Conservation (phyloP, 2,797 vertebrate genomes). For the Lates japonicus region DNA sequence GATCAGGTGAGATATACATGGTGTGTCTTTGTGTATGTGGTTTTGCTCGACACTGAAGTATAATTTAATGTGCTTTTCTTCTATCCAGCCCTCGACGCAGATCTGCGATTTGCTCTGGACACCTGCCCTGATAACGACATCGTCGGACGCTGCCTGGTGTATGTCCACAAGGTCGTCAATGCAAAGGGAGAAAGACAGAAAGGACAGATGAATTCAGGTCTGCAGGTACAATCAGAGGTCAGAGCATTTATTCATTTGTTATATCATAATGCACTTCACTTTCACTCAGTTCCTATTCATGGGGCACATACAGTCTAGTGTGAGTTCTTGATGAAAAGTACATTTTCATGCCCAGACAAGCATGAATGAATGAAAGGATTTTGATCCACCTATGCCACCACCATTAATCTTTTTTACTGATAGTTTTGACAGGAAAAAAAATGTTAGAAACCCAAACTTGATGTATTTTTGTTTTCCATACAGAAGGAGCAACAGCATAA, state of each 20-base stretch:
- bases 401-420: not conserved
- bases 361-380: not conserved
- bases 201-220: slow-evolving; percentile 6
- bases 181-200: slow-evolving; percentile 40
- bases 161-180: slow-evolving; percentile 82
- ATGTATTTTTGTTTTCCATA: not conserved
- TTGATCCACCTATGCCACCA: not conserved
- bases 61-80: not conserved
- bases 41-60: not conserved
- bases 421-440: not conserved
- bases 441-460: not conserved
- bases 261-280: not conserved
- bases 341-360: not conserved
- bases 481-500: not conserved
- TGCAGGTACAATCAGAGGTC: slow-evolving; percentile 43
- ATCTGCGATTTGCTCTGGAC: slow-evolving; percentile 83
- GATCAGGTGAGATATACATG: slow-evolving; percentile 79
- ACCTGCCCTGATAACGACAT: slow-evolving; percentile 55
- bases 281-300: not conserved
- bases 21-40: not conserved
- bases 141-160: slow-evolving; percentile 82
- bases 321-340: not conserved
- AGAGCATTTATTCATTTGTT: not conserved
- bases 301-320: not conserved
- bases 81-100: slow-evolving; percentile 82